A percentile compares a stretch with the other conserved stretches of the same genome.
These are phyloP conservation scores for Drosophila paranaensis DNA, from an alignment of 2,888 invertebrate species.

Conservation along the genomic window DNA sequence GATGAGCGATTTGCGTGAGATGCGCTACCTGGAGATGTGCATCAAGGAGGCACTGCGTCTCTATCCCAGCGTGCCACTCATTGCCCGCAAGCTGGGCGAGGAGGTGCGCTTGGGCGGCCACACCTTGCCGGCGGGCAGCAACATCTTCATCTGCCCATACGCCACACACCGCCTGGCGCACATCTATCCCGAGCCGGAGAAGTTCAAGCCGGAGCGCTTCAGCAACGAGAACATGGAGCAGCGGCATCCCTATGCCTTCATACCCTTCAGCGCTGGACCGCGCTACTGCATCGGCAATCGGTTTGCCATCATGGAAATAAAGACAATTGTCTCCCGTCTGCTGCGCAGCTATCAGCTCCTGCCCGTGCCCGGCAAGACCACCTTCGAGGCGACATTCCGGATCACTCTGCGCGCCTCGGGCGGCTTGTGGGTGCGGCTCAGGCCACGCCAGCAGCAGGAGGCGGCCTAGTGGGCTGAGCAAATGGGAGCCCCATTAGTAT, in stretches of 20 bases:
- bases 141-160: constrained; percentile 86
- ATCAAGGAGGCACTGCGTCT: constrained; percentile 88
- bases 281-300: constrained; percentile 87
- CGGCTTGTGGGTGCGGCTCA: constrained; percentile 87
- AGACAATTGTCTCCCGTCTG: constrained; percentile 86
- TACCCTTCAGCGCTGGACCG: constrained; percentile 87
- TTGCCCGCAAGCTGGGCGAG: constrained; percentile 83
- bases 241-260: constrained; percentile 86
- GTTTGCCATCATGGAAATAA: constrained; percentile 87
- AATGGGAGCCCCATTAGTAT: constrained; percentile 17
- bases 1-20: constrained; percentile 87
- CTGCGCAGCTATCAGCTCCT: constrained; percentile 85
- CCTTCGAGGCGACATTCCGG: constrained; percentile 85
- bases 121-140: constrained; percentile 86
- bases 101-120: constrained; percentile 84
- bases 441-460: constrained; percentile 57
- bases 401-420: constrained; percentile 87
- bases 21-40: constrained; percentile 89
- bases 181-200: constrained; percentile 86
- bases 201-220: constrained; percentile 87
- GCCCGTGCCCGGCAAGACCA: constrained; percentile 85
- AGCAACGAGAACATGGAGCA: constrained; percentile 85
- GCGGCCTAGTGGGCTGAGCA: constrained; percentile 11
- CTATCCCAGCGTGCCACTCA: constrained; percentile 84
- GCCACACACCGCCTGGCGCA: constrained; percentile 86